Conservation (phyloP, 2,113 vertebrate species). For the Mormoops blainvillei region DNA sequence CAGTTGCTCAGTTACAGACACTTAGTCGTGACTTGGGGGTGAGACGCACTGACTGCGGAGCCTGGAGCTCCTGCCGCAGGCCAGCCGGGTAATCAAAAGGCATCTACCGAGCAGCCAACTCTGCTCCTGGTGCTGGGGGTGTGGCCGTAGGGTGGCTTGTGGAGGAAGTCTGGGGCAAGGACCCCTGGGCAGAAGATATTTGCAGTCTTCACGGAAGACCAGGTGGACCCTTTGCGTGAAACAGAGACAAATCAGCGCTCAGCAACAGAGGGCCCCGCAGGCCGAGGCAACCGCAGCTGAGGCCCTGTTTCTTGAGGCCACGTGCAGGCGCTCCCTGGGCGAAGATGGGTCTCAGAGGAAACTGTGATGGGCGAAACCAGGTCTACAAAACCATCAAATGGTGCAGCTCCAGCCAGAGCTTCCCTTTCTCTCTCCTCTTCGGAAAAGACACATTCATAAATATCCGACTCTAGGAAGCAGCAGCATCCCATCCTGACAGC, state of each 20-base stretch:
- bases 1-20: background rate
- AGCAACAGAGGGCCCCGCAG: fast-evolving
- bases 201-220: background rate
- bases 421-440: background rate
- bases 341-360: background rate
- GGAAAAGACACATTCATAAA: background rate
- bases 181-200: background rate
- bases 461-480: background rate
- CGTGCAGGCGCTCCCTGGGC: background rate
- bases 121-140: background rate
- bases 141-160: background rate
- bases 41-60: background rate
- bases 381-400: background rate
- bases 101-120: background rate
- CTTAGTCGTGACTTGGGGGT: background rate
- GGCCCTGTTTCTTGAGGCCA: background rate
- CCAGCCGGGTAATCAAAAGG: background rate
- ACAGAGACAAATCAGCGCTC: background rate
- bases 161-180: background rate
- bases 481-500: background rate
- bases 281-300: too few species aligned
- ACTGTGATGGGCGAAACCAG: background rate
- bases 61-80: background rate
- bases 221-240: background rate
- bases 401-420: background rate